phyloP scores from a whole-genome alignment of 2,888 invertebrate genomes.

The Thymelicus sylvestris region DNA sequence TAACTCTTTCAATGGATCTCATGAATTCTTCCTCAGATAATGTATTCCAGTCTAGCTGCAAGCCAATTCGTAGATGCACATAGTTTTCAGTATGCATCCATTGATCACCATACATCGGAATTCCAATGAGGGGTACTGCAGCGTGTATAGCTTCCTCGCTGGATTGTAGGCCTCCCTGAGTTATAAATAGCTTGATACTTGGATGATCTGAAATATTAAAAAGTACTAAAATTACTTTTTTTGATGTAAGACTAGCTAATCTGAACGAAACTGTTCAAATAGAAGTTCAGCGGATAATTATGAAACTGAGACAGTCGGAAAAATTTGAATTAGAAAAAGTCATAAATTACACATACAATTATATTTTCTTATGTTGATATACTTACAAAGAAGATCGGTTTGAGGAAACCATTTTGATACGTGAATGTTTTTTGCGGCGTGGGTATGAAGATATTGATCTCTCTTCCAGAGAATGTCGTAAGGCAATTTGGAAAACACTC shows the following conservation, averaged over 20 bases:
- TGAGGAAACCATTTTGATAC: conserved; percentile 15
- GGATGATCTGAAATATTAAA: conserved; percentile 55
- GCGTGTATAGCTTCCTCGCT: conserved; percentile 68
- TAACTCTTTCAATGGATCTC: conserved; percentile 44
- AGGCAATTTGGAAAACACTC: conserved; percentile 12
- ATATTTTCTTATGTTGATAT: background rate
- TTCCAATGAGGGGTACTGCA: conserved; percentile 65
- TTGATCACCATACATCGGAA: conserved; percentile 71
- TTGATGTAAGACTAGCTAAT: too few species aligned
- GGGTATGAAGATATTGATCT: background rate
- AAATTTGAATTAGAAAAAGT: too few species aligned
- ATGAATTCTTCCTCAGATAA: conserved; percentile 49
- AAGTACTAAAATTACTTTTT: too few species aligned
- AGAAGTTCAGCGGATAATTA: too few species aligned
- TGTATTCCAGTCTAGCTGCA: conserved; percentile 54
- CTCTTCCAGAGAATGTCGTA: conserved; percentile 17
- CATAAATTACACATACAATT: too few species aligned
- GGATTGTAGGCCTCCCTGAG: conserved; percentile 75
- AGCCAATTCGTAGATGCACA: conserved; percentile 55
- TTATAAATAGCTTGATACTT: conserved; percentile 75
- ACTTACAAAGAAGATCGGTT: conserved; percentile 1
- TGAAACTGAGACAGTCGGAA: too few species aligned
- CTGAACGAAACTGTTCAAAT: too few species aligned
- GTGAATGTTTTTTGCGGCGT: background rate
- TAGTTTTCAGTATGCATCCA: conserved; percentile 60